These are phyloP conservation scores for Apis dorsata DNA, from an alignment of 1,140 invertebrate genomes.

Conservation along the genomic window DNA sequence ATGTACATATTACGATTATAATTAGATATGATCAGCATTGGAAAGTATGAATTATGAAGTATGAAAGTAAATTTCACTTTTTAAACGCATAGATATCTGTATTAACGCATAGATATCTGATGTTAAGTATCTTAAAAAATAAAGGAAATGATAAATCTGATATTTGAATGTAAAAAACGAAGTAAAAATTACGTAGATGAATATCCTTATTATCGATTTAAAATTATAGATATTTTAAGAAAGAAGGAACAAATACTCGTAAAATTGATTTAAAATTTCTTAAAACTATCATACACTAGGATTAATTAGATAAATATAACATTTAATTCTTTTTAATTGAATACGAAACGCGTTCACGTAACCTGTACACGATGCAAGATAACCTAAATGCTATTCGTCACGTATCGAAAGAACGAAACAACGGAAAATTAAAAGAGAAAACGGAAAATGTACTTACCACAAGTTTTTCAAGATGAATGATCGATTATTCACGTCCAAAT, in stretches of 20 bases:
- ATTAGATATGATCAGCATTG: not conserved
- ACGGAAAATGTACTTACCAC: slow-evolving; percentile 22
- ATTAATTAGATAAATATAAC: not conserved
- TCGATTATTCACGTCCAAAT: not conserved
- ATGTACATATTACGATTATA: not conserved
- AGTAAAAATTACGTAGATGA: not conserved
- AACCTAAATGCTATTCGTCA: slow-evolving; percentile 2
- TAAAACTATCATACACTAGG: not conserved
- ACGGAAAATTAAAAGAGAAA: not conserved
- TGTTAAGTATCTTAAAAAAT: not conserved
- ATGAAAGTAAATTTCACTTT: slow-evolving; percentile 1
- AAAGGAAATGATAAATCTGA: not conserved
- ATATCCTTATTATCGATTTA: not conserved
- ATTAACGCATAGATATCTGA: not conserved
- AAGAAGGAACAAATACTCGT: not conserved
- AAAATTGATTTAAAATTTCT: not conserved
- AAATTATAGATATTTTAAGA: not conserved
- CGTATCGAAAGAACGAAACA: too few species aligned
- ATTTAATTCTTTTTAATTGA: not conserved
- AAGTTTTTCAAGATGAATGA: not conserved
- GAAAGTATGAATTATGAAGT: not conserved
- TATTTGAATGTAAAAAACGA: not conserved
- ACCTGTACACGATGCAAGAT: not conserved
- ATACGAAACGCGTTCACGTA: not conserved
- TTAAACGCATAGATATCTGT: not conserved